Base-by-base conservation (phyloP, 2,797 vertebrate genomes). In the Myotis findleyi region DNA sequence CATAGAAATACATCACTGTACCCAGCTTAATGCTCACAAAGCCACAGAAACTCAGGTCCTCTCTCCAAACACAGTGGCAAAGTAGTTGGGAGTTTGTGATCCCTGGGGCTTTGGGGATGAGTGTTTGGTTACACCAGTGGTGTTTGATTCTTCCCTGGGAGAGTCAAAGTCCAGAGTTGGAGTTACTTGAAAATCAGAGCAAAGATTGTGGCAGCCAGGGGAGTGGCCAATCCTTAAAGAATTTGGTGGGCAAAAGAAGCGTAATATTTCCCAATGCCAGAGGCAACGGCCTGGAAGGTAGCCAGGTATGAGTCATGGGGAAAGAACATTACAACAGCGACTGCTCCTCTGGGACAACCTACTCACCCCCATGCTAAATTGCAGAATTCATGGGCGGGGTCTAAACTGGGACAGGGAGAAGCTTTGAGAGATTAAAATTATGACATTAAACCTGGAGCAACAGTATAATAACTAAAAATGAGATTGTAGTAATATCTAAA, bases 301-400 rank as follows among this genome's bases (percentile, higher is more conserved):
- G 92, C 96, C 96, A 95, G 57, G 59, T 51, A 20, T 86, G 95
- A 96, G 93, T 97, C 95, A 97, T 82, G 3, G 10, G 73, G 90
- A 95, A 95, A 72, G 90, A 96, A 96, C 13, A 62, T 87, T 25
- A 44, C 72, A 38, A 71, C 64, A 69, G 92, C 8, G 14, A 49
- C 20, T 27, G 83, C 66, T 93, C 44, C 73, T 88, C 18, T 6
- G 25, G 88, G 59, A 25, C 38, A 76, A 16, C 1, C n/a, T 44
- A 18, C 10, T 4, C 14, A 20, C 4, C 27, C 30, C 25, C 47
- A 20, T 36, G 8, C 2, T 36, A 30, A 79, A 36, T 21, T 75
- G 44, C 18, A 47, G 69, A 73, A 30, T 36, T 53, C 41, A 23
- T 21, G 18, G n/a, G 27, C 27, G 36, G n/a, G 7, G 6, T 69